Conservation (phyloP, 2,888 invertebrate species). For the Drosophila stalkeri region DNA sequence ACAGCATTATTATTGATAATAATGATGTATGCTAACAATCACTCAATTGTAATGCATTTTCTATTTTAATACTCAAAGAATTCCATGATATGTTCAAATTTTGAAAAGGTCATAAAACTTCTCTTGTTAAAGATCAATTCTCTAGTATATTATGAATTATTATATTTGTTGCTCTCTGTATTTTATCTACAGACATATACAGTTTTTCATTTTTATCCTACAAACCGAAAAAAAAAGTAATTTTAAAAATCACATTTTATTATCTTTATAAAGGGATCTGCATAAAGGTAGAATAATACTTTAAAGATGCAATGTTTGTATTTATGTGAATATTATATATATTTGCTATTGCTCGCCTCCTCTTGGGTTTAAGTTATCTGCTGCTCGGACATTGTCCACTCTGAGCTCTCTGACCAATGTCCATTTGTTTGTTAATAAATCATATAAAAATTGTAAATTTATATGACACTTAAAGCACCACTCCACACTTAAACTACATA, state of each 20-base stretch:
- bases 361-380: not conserved
- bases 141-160: no score
- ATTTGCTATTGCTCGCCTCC: not conserved
- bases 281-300: no score
- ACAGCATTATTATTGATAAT: not conserved
- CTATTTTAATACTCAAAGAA: not conserved
- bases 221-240: no score
- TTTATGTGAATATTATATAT: not conserved
- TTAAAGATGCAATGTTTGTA: not conserved
- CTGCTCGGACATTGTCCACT: not conserved
- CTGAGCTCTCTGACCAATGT: not conserved
- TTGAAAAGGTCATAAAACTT: not conserved
- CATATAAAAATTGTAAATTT: not conserved
- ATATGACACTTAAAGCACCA: not conserved
- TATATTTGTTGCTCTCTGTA: no score
- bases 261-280: no score
- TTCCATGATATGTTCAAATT: not conserved
- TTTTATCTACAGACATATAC: no score
- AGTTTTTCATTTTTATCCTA: no score
- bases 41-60: not conserved
- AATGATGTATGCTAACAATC: not conserved
- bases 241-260: no score
- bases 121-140: no score
- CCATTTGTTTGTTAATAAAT: not conserved
- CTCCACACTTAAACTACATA: not conserved